Conservation (phyloP, 1,140 invertebrate species). For the Himalopsyche phryganea region DNA sequence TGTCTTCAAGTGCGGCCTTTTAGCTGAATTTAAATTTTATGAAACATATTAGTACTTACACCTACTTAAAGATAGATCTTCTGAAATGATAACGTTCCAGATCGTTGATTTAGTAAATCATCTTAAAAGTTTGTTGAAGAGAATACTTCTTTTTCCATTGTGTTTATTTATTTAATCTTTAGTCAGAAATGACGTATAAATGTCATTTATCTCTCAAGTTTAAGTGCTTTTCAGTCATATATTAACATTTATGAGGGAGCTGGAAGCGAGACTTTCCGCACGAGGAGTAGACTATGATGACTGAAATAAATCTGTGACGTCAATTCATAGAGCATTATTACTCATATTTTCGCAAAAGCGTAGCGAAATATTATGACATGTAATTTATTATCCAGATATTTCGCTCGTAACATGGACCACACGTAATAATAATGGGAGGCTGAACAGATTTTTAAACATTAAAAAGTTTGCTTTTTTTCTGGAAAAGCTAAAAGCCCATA, state of each 20-base stretch:
- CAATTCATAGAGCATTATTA: constrained; percentile 25
- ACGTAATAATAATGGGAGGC: neutral
- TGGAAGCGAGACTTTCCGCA: neutral
- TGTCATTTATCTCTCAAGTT: constrained; percentile 1
- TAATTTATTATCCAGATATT: constrained; percentile 26
- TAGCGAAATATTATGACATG: constrained; percentile 26
- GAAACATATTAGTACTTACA: no score
- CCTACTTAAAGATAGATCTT: no score
- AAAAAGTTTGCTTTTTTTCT: no score
- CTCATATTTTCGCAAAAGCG: constrained; percentile 22
- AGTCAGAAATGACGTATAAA: neutral
- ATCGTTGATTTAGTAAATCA: no score
- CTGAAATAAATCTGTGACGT: constrained; percentile 26
- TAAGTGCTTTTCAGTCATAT: constrained; percentile 12
- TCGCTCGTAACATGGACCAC: constrained; percentile 13
- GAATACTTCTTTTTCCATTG: neutral
- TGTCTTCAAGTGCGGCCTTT: no score
- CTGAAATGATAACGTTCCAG: no score
- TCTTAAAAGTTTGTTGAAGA: no score
- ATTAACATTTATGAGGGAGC: constrained; percentile 13
- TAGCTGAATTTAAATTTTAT: no score
- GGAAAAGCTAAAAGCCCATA: no score
- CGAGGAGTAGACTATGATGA: constrained; percentile 12
- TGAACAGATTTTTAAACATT: no score
- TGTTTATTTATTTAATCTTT: constrained; percentile 1